Conservation (phyloP, 2,888 invertebrate genomes). For the Chrysotoxum bicinctum region DNA sequence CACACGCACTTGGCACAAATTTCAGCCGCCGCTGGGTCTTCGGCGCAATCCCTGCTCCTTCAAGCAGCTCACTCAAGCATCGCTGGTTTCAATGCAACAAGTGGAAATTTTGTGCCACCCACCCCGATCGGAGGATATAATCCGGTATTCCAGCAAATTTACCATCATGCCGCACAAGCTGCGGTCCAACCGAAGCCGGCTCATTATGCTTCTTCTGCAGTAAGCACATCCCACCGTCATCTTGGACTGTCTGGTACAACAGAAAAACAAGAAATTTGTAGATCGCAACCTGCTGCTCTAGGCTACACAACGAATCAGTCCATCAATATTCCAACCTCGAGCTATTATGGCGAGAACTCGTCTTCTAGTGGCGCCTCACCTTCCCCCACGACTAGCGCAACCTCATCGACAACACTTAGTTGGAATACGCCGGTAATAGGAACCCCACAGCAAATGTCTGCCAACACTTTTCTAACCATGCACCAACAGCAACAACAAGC, state of each 20-base stretch:
- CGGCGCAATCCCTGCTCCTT: conserved; percentile 86
- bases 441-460: conserved; percentile 83
- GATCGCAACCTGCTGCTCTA: conserved; percentile 79
- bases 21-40: conserved; percentile 82
- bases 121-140: conserved; percentile 89
- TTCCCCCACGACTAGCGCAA: conserved; percentile 79
- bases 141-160: conserved; percentile 90
- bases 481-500: conserved; percentile 79
- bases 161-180: conserved; percentile 87
- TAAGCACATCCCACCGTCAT: conserved; percentile 87
- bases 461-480: conserved; percentile 80
- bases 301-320: conserved; percentile 78
- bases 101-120: conserved; percentile 86
- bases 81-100: conserved; percentile 83
- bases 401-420: conserved; percentile 83
- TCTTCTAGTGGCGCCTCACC: conserved; percentile 81
- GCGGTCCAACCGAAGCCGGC: conserved; percentile 85
- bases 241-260: conserved; percentile 83
- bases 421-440: conserved; percentile 85
- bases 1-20: conserved; percentile 86
- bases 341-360: conserved; percentile 80
- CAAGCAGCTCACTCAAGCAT: conserved; percentile 86
- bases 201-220: conserved; percentile 85
- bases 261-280: conserved; percentile 79
- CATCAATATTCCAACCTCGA: conserved; percentile 79